Base-by-base conservation (phyloP, 92 coral and sea anemone genomes). In the Phenganax marumi region DNA sequence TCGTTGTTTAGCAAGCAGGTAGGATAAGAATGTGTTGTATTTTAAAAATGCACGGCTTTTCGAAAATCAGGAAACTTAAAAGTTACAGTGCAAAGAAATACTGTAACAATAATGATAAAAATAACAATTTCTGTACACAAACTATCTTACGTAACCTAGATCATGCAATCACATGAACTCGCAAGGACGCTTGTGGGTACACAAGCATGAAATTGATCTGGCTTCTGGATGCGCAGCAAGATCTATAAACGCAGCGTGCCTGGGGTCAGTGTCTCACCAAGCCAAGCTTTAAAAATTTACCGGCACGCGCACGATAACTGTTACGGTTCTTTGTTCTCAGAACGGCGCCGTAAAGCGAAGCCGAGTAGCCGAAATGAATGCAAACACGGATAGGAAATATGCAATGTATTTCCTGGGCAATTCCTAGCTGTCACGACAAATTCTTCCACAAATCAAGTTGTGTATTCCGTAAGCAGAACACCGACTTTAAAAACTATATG, bases 351-450 rank as follows among this genome's bases (percentile, higher is more conserved):
- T 66, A 66, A 66, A 24, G 72, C 10, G 9, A 25, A 11, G 72
- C 72, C 72, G 72, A 66, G 13, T 66, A 11, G 72, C 72, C 72
- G 72, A 66, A 66, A 23, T 66, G 49, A 66, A 66, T 66, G 12
- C 6, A 10, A 17, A 66, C 48, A 47, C 72, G n/a, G 43, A 33
- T 66, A 66, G 72, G n/a, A 25, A 66, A 66, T 10, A 23, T 7
- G 68, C 43, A 23, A 66, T 24, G 49, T 33, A 25, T 66, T 33
- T 33, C 43, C 43, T 1, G 43, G 43, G 43, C 3, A 33, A 33
- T 33, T 33, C 43, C 43, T 33, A n/a, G n/a, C n/a, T n/a, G n/a
- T n/a, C n/a, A n/a, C n/a, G n/a, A n/a, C n/a, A n/a, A n/a, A n/a
- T n/a, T n/a, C n/a, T n/a, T n/a, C n/a, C n/a, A n/a, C n/a, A n/a